Evolutionary conservation across 2,797 vertebrate species (phyloP), one percentile per base, ranked within the genome.

Genomic region (Xenops minutus): DNA sequence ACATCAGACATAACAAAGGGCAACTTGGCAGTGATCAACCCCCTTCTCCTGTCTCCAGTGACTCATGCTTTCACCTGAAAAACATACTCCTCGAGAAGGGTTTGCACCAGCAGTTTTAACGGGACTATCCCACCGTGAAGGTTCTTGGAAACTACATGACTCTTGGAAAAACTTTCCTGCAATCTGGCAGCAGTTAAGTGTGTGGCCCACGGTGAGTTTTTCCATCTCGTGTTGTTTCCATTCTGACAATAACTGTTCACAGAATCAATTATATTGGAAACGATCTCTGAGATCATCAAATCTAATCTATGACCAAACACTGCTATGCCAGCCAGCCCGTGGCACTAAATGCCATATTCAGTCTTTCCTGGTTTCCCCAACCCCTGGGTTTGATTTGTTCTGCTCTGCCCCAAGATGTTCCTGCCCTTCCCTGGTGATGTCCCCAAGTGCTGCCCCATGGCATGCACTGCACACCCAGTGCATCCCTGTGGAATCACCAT

Each of bases 401-500:
- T 3, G 5, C 58, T 41, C 36, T 26, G 19, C 44, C 39, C 39
- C 10, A 27, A 19, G 46, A 14, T 10, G 37, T 24, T 71, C 20
- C 67, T 32, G 58, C 7, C 58, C 66, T 10, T 30, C 55, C 63
- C 67, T 16, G 36, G 5, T 3, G 30, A 1, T 2, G 17, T 20
- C 72, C 43, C 2, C 2, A 18, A 21, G 54, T 44, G 54, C 44
- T 39, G 37, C 34, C 36, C 49, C 1, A 2, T 1, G 5, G 71
- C 75, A 14, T 2, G 4, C 2, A 5, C 48, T 9, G 36, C 34
- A 9, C 1, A 2, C 36, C 27, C 51, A 52, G 51, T 52, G 51
- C 30, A 2, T 21, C 61, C 54, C 71, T 2, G 5, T 9, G 46
- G 29, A 24, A 37, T 7, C 77, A 5, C 34, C 1, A 0, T 2